A percentile compares a stretch with the other conserved stretches of the same genome.
Evolutionary conservation across 2,888 invertebrate species (phyloP).

Genomic region (Scelioninae gen. 1): DNA sequence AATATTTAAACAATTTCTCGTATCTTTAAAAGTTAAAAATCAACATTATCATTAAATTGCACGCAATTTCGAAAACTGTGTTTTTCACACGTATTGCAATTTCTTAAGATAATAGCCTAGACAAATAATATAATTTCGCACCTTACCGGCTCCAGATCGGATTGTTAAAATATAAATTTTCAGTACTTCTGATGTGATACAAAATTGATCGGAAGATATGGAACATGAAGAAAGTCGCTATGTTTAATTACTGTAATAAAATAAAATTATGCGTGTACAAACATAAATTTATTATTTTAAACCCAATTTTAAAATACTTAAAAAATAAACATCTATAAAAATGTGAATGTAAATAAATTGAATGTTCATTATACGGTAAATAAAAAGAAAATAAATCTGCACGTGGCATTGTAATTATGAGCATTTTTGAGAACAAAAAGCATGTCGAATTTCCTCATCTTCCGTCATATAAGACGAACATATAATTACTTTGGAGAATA

Average conservation of each 20-base stretch:
- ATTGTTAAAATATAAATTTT: slow-evolving; percentile 30
- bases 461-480: slow-evolving; percentile 12
- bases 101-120: slow-evolving; percentile 19
- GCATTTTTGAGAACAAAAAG: not conserved
- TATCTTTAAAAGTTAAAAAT: slow-evolving; percentile 21
- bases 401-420: too few species aligned
- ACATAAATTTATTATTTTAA: not conserved
- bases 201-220: slow-evolving; percentile 28
- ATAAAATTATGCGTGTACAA: not conserved
- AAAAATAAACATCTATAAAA: too few species aligned
- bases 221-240: slow-evolving; percentile 34
- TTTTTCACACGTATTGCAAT: slow-evolving; percentile 52
- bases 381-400: too few species aligned
- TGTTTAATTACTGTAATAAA: too few species aligned
- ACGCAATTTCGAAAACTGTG: slow-evolving; percentile 48
- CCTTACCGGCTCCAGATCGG: slow-evolving; percentile 41
- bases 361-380: too few species aligned
- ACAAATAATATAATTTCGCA: slow-evolving; percentile 38
- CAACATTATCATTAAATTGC: slow-evolving; percentile 50
- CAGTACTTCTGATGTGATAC: slow-evolving; percentile 36
- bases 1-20: slow-evolving; percentile 15
- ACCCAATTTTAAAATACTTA: not conserved
- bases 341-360: too few species aligned
- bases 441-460: slow-evolving; percentile 34
- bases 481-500: slow-evolving; percentile 44